Percentiles rank a stretch among this genome's conserved stretches.
Evolutionary conservation across 2,797 vertebrate species (phyloP).

Genomic region (Phrynocephalus vlangalii): DNA sequence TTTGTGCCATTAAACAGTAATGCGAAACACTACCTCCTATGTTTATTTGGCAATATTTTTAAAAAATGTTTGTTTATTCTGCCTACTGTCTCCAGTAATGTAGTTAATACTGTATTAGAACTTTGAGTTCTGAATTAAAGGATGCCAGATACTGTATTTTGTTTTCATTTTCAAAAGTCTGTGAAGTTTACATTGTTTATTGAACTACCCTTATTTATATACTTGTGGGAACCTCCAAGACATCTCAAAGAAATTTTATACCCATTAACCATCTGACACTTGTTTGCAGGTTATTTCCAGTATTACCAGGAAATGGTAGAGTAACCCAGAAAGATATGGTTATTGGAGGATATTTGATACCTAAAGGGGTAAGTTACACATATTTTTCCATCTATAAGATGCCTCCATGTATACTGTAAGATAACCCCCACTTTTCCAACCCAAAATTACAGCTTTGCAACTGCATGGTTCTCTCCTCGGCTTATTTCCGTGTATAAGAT

Average conservation of each 20-base stretch:
- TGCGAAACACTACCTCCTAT: neutral
- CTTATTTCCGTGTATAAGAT: no score
- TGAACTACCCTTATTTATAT: neutral
- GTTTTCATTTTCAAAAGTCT: no score
- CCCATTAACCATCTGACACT: slow-evolving; percentile 50
- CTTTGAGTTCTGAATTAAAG: neutral
- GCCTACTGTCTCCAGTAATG: neutral
- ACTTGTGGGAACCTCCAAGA: neutral
- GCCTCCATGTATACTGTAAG: no score
- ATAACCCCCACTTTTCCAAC: no score
- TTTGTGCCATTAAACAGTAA: no score
- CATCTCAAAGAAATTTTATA: slow-evolving; percentile 22
- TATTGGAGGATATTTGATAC: slow-evolving; percentile 91
- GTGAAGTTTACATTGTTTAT: neutral
- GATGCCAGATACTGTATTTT: neutral
- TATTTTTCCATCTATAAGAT: no score
- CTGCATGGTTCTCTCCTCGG: no score
- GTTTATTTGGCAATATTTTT: neutral
- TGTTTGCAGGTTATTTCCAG: slow-evolving; percentile 88
- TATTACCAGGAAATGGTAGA: slow-evolving; percentile 92
- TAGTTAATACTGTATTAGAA: neutral
- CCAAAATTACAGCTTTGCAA: no score
- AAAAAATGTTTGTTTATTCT: neutral
- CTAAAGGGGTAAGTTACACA: slow-evolving; percentile 87
- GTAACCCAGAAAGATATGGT: slow-evolving; percentile 91